A percentile compares a stretch with the other conserved stretches of the same genome.
These are phyloP conservation scores for Anoplolepis gracilipes DNA, from an alignment of 1,140 invertebrate species.

Conservation along the genomic window DNA sequence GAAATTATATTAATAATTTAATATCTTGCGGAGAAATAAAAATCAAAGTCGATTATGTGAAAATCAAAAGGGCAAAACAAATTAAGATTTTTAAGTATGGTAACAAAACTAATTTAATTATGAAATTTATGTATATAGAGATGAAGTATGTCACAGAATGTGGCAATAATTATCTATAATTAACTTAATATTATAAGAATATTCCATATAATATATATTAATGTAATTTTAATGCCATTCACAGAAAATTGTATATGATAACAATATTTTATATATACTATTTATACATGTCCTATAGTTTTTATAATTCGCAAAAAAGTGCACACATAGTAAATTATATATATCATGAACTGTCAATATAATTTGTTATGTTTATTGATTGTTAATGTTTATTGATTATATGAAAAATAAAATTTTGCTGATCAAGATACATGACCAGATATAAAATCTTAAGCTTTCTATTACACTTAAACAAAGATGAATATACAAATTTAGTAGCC, in stretches of 20 bases:
- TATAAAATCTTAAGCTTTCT: slow-evolving; percentile 36
- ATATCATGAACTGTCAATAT: background rate
- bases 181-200: slow-evolving; percentile 43
- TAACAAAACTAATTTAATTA: background rate
- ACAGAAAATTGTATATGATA: slow-evolving; percentile 54
- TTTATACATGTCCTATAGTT: slow-evolving; percentile 14
- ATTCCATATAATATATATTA: slow-evolving; percentile 44
- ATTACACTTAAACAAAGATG: slow-evolving; percentile 16
- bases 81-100: background rate
- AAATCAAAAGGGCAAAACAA: background rate
- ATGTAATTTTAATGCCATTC: slow-evolving; percentile 55
- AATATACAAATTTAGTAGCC: slow-evolving; percentile 39
- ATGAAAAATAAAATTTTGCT: slow-evolving; percentile 24
- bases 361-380: too few species aligned
- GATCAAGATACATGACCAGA: slow-evolving; percentile 1
- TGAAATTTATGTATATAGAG: background rate
- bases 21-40: background rate
- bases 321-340: slow-evolving; percentile 28
- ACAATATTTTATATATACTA: slow-evolving; percentile 34
- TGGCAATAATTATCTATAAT: slow-evolving; percentile 28
- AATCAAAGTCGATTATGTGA: too few species aligned
- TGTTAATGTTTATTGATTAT: too few species aligned
- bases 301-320: slow-evolving; percentile 23
- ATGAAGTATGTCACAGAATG: slow-evolving; percentile 25
- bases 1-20: background rate